These are phyloP conservation scores for Trichechus manatus DNA, from an alignment of 2,113 vertebrate genomes.

Conservation along the genomic window DNA sequence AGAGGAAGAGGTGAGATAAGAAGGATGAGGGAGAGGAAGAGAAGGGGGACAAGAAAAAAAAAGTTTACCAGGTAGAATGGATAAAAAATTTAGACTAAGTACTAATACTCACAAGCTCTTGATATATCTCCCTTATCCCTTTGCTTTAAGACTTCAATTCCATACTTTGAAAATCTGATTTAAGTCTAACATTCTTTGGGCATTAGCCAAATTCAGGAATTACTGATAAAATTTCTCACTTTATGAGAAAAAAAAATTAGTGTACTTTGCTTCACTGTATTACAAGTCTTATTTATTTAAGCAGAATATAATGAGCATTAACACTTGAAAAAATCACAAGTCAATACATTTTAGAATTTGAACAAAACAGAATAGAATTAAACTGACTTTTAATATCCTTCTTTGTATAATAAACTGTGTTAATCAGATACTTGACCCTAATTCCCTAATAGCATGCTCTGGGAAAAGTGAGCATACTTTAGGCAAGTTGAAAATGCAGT, in stretches of 20 bases:
- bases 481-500: constrained; percentile 30
- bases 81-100: background rate
- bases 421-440: background rate
- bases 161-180: constrained; percentile 35
- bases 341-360: constrained; percentile 34
- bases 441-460: constrained; percentile 1
- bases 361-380: background rate
- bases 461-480: background rate
- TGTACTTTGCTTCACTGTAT: background rate
- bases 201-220: constrained; percentile 31
- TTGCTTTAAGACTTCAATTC: constrained; percentile 9
- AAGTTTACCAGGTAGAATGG: background rate
- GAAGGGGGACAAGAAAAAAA: background rate
- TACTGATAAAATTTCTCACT: constrained; percentile 10
- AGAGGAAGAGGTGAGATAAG: background rate
- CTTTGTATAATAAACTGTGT: constrained; percentile 40
- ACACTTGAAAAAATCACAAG: constrained; percentile 37
- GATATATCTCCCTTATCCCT: background rate
- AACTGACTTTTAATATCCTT: constrained; percentile 20
- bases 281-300: constrained; percentile 48
- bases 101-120: background rate
- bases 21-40: background rate
- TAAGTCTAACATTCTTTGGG: background rate
- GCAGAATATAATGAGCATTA: background rate
- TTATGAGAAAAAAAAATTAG: constrained; percentile 50